Evolutionary conservation across 2,113 vertebrate species (phyloP), one percentile per base, ranked within the genome.

Genomic region (Herpetotheres cachinnans): DNA sequence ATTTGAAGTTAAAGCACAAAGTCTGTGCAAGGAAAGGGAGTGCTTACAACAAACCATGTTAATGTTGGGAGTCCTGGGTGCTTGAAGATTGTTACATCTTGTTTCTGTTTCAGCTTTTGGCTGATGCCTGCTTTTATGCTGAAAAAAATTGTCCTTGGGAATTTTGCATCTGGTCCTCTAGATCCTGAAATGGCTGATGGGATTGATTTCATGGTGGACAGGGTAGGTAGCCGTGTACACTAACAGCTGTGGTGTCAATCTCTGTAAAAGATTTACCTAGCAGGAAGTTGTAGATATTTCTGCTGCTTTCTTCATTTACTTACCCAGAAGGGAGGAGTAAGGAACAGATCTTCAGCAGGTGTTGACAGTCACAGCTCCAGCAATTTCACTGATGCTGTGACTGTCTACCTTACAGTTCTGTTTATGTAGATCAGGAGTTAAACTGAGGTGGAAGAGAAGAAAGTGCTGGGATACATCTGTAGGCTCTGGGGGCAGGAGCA

Each of bases 121-220:
- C 95, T 99, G 90, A 99, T 99, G 99, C 99, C 99, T 73, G 99
- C 99, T 40, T 99, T 99, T 96, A 99, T 99, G 98, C 98, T 99
- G 84, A 99, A 99, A 98, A 99, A 99, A 97, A 99, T 99, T 47
- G 99, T 99, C 87, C 98, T 99, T 59, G 99, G 99, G 67, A 99
- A 99, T 97, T 99, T 99, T 94, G 98, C 99, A 7, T 99, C 99
- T 98, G 99, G 99, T 96, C 99, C 99, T 7, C 98, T 99, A 34
- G 99, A 99, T 96, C 97, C 99, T 19, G 98, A 99, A 97, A 99
- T 99, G 99, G 99, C 99, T 0, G 98, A 99, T 46, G 99, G 99
- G 36, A 99, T 99, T 62, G 99, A 99, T 97, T 99, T 99, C 97
- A 99, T 99, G 99, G 99, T 99, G 77, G 99, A 99, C 95, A 98